Conservation (phyloP, 2,113 vertebrate genomes). For the Clarias macrocephalus region DNA sequence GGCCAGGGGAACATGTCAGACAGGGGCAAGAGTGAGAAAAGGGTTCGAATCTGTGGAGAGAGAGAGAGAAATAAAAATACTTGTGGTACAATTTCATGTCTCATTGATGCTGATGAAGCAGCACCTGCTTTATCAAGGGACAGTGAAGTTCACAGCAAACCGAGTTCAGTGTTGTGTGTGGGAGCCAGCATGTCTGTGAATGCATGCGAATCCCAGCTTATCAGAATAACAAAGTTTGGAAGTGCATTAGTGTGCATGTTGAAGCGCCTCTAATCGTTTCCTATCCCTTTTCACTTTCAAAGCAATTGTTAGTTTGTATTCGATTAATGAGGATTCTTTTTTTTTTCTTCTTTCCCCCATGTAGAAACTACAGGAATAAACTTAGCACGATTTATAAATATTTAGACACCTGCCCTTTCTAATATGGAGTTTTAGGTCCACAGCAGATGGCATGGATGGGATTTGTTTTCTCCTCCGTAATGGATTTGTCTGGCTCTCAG, state of each 20-base stretch:
- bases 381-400: conserved; percentile 71
- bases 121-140: conserved; percentile 10
- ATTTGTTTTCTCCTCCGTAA: conserved; percentile 62
- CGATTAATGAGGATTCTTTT: conserved; percentile 66
- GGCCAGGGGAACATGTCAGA: conserved; percentile 62
- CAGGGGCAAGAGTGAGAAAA: conserved; percentile 18
- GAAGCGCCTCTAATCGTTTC: conserved; percentile 56
- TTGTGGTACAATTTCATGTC: not conserved
- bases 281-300: conserved; percentile 60
- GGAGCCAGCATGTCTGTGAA: not conserved
- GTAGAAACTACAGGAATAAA: conserved; percentile 69
- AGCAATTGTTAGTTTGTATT: conserved; percentile 72
- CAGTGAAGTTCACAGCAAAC: not conserved
- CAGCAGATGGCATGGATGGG: conserved; percentile 69
- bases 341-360: conserved; percentile 45
- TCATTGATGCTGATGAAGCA: not conserved
- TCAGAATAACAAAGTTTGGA: conserved; percentile 49
- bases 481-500: conserved; percentile 54
- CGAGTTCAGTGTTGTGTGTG: conserved; percentile 28
- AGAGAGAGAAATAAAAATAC: conserved; percentile 19
- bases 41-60: conserved; percentile 54
- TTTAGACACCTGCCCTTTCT: conserved; percentile 77
- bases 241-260: conserved; percentile 40
- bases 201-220: conserved; percentile 47
- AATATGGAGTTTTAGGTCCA: conserved; percentile 63